A percentile compares a stretch with the other conserved stretches of the same genome.
Conservation (phyloP, 1,140 invertebrate species). For the Andricus grossulariae region DNA sequence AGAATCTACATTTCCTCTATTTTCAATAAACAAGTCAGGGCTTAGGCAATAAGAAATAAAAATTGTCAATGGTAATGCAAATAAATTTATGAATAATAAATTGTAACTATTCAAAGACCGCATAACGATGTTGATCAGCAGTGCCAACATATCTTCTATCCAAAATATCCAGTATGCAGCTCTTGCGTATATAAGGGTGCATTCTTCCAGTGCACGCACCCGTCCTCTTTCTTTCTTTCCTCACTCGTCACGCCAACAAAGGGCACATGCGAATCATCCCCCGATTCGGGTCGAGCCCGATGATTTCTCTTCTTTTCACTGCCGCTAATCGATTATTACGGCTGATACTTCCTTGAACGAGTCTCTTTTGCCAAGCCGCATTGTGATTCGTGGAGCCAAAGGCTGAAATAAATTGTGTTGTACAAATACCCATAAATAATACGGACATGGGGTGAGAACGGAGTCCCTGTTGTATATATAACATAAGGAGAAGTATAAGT, state of each 20-base stretch:
- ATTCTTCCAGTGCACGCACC: conserved; percentile 32
- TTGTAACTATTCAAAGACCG: not conserved
- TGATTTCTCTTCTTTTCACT: conserved; percentile 59
- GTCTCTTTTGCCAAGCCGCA: conserved; percentile 41
- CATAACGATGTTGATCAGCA: conserved; percentile 6
- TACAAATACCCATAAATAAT: conserved; percentile 56
- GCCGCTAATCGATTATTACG: conserved; percentile 62
- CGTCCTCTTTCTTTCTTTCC: conserved; percentile 24
- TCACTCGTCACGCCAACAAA: not conserved
- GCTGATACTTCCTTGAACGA: conserved; percentile 51
- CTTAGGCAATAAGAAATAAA: too few species aligned
- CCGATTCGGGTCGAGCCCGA: conserved; percentile 40
- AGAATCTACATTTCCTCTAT: too few species aligned
- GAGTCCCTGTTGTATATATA: not conserved
- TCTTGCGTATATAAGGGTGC: conserved; percentile 33
- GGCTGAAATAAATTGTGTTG: conserved; percentile 63
- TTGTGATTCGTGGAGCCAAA: conserved; percentile 45
- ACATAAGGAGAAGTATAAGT: not conserved
- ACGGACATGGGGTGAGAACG: conserved; percentile 22
- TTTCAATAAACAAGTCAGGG: too few species aligned
- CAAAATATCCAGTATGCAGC: not conserved
- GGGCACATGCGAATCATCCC: conserved; percentile 10
- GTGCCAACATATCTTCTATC: not conserved
- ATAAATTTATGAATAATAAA: not conserved
- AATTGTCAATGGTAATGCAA: too few species aligned